Evolutionary conservation across 2,113 vertebrate species (phyloP).

Genomic region (Urocynchramus pylzowi): DNA sequence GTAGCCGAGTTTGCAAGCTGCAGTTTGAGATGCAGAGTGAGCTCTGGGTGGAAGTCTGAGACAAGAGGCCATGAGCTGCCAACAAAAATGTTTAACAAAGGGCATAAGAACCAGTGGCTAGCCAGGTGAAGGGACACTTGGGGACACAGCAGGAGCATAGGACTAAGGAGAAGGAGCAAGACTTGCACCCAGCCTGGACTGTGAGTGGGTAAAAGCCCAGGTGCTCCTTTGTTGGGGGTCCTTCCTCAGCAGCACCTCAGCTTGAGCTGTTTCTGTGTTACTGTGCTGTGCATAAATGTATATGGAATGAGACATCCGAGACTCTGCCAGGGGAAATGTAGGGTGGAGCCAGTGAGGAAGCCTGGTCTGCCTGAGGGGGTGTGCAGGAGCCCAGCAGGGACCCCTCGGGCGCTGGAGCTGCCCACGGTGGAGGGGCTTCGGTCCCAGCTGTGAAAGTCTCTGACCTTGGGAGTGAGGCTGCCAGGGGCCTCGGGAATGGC

Average conservation of each 20-base stretch:
- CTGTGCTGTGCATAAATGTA: neutral
- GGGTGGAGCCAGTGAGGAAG: neutral
- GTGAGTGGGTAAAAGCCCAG: neutral
- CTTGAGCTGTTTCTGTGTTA: neutral
- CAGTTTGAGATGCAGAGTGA: neutral
- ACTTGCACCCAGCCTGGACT: neutral
- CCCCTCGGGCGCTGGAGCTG: accelerated
- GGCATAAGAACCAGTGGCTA: neutral
- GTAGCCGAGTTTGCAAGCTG: neutral
- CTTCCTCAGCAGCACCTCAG: neutral
- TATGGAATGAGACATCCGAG: neutral
- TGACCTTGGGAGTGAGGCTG: neutral
- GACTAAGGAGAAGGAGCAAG: neutral
- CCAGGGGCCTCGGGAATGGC: accelerated
- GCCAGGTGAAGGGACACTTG: neutral
- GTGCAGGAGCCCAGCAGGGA: neutral
- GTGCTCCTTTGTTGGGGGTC: neutral
- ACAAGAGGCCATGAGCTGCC: neutral
- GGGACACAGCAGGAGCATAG: neutral
- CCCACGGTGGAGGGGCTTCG: accelerated
- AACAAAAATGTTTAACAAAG: neutral
- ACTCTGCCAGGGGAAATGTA: neutral
- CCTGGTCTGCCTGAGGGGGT: neutral
- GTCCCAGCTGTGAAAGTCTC: neutral
- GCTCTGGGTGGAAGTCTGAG: neutral